Evolutionary conservation across 2,888 invertebrate genomes (phyloP), one percentile per base, ranked within the genome.

Genomic region (Theodoxus fluviatilis): DNA sequence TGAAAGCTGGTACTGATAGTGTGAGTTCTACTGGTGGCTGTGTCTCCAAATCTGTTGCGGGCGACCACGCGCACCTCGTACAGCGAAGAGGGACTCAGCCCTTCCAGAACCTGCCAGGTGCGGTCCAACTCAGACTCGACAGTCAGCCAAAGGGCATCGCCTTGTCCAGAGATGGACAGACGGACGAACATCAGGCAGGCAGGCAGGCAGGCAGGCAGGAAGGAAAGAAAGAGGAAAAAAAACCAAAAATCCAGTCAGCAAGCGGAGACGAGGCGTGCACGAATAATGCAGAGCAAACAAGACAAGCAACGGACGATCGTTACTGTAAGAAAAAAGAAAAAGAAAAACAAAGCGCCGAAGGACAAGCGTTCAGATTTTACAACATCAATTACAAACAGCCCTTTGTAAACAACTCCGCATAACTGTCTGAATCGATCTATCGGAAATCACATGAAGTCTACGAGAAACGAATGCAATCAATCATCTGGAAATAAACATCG

Each of bases 31-130:
- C 79, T 79, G 67, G 78, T 79, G 52, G 80, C 78, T 70, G 77
- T 78, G 72, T 79, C 80, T 12, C 81, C 81, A 68, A 76, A 73
- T 49, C 78, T 75, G 76, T 81, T 81, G 70, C 77, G 75, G 71
- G 80, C 80, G 43, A 77, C 77, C 35, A 81, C 74, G 55, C 80
- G 70, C 22, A 81, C 79, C 75, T 81, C 79, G 57, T 80, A 78
- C 59, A 79, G 79, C 6, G 74, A 76, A 43, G 77, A 74, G 1
- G 80, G 80, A 25, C 73, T 71, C 52, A 79, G 74, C 35, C 77
- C 71, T 73, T 78, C 77, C 47, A 81, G 74, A 37, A 78, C 76
- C 73, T 77, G 75, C 81, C 80, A 81, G 6, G 77, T 76, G 63
- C 76, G 76, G 52, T 76, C 76, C 75, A 76, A 76, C 52, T 78